Percentiles rank a stretch among this genome's conserved stretches.
Evolutionary conservation across 2,888 invertebrate species (phyloP).

Genomic region (Aphodius sticticus): DNA sequence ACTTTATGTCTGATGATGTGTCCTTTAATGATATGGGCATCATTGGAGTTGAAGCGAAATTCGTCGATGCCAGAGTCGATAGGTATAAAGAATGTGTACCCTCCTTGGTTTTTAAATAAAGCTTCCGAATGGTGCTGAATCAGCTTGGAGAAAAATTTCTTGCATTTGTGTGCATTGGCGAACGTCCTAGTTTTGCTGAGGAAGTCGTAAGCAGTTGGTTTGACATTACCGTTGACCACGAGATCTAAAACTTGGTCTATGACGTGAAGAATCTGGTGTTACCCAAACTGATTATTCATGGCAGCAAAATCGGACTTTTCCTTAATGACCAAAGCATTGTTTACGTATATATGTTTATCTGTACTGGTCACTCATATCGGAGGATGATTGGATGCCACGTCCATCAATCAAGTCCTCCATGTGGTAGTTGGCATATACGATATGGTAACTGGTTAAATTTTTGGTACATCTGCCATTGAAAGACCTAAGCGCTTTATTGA

Average conservation of each 20-base stretch:
- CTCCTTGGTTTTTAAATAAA: slow-evolving; percentile 75
- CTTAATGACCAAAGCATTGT: slow-evolving; percentile 82
- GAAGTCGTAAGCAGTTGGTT: slow-evolving; percentile 81
- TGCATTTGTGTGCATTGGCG: slow-evolving; percentile 31
- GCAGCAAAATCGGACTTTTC: slow-evolving; percentile 56
- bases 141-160: slow-evolving; percentile 37
- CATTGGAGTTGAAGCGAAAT: slow-evolving; percentile 68
- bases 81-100: slow-evolving; percentile 88
- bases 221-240: slow-evolving; percentile 66
- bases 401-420: slow-evolving; percentile 64
- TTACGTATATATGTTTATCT: slow-evolving; percentile 76
- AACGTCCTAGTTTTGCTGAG: slow-evolving; percentile 66
- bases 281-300: slow-evolving; percentile 45
- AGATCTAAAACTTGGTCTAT: slow-evolving; percentile 87
- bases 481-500: slow-evolving; percentile 77
- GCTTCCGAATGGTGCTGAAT: slow-evolving; percentile 72
- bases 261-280: slow-evolving; percentile 72
- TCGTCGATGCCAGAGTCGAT: slow-evolving; percentile 85
- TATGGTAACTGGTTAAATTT: slow-evolving; percentile 52
- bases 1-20: slow-evolving; percentile 87
- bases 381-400: slow-evolving; percentile 73
- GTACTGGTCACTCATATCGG: slow-evolving; percentile 82
- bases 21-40: slow-evolving; percentile 82
- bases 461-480: slow-evolving; percentile 36
- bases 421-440: slow-evolving; percentile 67